phyloP scores from a whole-genome alignment of 2,113 vertebrate genomes.

The Bubo bubo region DNA sequence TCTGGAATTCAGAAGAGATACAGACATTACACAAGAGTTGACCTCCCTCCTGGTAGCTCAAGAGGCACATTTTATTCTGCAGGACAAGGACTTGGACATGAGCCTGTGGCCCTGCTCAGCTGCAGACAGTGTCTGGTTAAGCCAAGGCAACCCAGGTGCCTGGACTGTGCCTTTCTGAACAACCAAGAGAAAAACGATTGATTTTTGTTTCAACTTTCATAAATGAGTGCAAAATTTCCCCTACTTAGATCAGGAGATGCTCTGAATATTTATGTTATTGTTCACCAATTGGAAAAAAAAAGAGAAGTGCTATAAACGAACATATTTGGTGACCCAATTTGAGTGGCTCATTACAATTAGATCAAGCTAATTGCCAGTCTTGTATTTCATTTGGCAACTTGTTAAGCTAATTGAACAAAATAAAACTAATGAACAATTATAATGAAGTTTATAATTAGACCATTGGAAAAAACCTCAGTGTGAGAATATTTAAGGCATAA shows the following conservation, averaged over 20 bases:
- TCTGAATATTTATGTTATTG: conserved; percentile 19
- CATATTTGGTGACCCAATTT: conserved; percentile 48
- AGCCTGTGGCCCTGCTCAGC: accelerated
- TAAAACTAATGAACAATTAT: conserved; percentile 80
- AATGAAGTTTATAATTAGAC: conserved; percentile 80
- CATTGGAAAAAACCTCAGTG: conserved; percentile 58
- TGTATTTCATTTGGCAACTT: conserved; percentile 77
- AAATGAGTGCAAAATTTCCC: neutral
- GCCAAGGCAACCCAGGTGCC: neutral
- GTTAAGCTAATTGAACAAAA: conserved; percentile 79
- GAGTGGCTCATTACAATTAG: conserved; percentile 61
- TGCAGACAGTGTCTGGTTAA: neutral
- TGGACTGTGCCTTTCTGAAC: neutral
- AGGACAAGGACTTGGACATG: neutral
- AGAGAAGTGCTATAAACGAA: conserved; percentile 15
- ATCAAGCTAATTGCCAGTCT: conserved; percentile 72
- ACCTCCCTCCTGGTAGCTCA: neutral
- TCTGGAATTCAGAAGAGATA: neutral
- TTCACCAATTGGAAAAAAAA: neutral
- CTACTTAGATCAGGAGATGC: neutral
- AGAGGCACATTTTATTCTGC: accelerated
- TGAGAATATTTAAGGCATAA: conserved; percentile 71
- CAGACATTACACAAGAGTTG: neutral
- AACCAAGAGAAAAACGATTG: neutral
- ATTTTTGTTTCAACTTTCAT: neutral